phyloP scores from a whole-genome alignment of 2,113 vertebrate species.

The Pseudonaja textilis region DNA sequence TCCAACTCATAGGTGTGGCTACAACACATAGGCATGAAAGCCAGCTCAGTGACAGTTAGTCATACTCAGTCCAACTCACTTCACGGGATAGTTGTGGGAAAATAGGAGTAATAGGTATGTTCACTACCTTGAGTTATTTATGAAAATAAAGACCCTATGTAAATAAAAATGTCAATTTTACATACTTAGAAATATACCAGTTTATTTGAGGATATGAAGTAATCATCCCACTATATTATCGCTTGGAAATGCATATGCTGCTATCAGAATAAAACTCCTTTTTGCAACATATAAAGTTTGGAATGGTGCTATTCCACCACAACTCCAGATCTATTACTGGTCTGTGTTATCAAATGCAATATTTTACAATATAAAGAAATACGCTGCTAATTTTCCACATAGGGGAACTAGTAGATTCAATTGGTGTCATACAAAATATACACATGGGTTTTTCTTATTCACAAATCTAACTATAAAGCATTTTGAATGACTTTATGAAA shows the following conservation, averaged over 20 bases:
- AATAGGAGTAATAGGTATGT: not conserved
- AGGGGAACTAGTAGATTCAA: not conserved
- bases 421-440: not conserved
- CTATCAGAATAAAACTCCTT: not conserved
- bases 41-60: not conserved
- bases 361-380: not conserved
- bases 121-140: not conserved
- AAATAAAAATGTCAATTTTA: not conserved
- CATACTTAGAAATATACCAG: fast-evolving
- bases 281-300: not conserved
- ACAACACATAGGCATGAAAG: not conserved
- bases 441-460: not conserved
- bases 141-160: not conserved
- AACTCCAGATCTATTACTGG: not conserved
- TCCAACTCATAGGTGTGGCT: not conserved
- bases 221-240: not conserved
- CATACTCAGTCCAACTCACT: not conserved
- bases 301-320: not conserved
- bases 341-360: not conserved
- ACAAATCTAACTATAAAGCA: not conserved
- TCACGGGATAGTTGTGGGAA: not conserved
- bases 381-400: not conserved
- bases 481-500: not conserved
- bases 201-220: not conserved
- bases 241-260: not conserved